These are phyloP conservation scores for Momotus momota DNA, from an alignment of 2,797 vertebrate species.

Conservation along the genomic window DNA sequence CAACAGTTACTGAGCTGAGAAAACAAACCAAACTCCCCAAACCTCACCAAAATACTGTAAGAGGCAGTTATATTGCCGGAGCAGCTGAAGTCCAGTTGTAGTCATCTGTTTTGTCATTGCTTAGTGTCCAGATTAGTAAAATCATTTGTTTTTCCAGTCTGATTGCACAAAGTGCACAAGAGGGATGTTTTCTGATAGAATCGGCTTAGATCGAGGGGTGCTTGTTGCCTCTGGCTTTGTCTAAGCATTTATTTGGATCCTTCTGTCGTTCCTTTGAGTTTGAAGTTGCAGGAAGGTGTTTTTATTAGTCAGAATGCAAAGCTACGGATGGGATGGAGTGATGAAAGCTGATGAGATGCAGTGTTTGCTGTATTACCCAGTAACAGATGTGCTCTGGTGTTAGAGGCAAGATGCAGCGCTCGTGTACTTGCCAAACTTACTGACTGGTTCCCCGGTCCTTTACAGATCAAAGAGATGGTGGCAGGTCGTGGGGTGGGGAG, in stretches of 20 bases:
- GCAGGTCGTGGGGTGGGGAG: neutral
- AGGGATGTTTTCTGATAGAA: neutral
- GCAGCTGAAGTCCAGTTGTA: neutral
- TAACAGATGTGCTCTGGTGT: neutral
- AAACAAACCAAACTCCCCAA: neutral
- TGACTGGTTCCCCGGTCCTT: neutral
- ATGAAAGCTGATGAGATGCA: neutral
- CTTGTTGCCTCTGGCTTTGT: neutral
- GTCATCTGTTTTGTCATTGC: neutral
- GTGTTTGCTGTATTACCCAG: neutral
- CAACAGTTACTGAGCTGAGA: neutral
- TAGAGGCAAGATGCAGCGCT: neutral
- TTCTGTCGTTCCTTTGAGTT: neutral
- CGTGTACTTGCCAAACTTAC: neutral
- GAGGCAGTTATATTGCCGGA: neutral
- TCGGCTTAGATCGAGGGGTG: neutral
- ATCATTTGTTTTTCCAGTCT: neutral
- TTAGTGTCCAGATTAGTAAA: neutral
- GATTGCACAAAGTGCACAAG: neutral
- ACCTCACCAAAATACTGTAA: neutral
- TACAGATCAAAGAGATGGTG: neutral
- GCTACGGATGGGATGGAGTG: neutral
- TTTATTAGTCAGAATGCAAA: neutral
- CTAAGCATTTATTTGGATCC: neutral
- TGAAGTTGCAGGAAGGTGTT: neutral